These are phyloP conservation scores for Nowickia ferox DNA, from an alignment of 2,888 invertebrate genomes.

Conservation along the genomic window DNA sequence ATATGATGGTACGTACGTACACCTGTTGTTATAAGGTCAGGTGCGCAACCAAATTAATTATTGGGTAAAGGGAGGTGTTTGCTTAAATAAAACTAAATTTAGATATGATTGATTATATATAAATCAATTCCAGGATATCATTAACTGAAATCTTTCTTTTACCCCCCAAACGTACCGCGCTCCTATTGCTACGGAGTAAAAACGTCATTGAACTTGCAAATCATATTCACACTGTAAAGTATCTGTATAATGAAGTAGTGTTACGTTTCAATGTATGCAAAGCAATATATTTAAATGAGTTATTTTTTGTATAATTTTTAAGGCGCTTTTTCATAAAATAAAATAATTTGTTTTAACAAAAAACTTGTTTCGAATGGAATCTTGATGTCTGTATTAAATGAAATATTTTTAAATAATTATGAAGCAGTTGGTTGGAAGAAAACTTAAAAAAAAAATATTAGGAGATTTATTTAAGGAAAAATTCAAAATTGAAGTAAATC, in stretches of 20 bases:
- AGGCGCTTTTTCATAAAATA: not conserved
- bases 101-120: too few species aligned
- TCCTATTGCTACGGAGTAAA: not conserved
- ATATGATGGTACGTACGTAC: not conserved
- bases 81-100: too few species aligned
- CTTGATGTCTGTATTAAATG: not conserved
- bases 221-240: not conserved
- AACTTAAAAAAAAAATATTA: too few species aligned
- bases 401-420: too few species aligned
- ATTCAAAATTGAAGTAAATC: too few species aligned
- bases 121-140: too few species aligned
- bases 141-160: not conserved
- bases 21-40: constrained; percentile 34
- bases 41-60: not conserved
- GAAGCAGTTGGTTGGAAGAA: too few species aligned
- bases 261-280: not conserved
- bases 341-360: not conserved
- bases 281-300: not conserved
- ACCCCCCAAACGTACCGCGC: not conserved
- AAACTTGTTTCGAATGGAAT: not conserved
- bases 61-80: not conserved
- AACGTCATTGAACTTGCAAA: constrained; percentile 53
- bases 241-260: constrained; percentile 13
- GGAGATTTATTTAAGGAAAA: too few species aligned
- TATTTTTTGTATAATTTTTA: not conserved